phyloP scores from a whole-genome alignment of 2,797 vertebrate genomes.

The Anolis apletophallus region DNA sequence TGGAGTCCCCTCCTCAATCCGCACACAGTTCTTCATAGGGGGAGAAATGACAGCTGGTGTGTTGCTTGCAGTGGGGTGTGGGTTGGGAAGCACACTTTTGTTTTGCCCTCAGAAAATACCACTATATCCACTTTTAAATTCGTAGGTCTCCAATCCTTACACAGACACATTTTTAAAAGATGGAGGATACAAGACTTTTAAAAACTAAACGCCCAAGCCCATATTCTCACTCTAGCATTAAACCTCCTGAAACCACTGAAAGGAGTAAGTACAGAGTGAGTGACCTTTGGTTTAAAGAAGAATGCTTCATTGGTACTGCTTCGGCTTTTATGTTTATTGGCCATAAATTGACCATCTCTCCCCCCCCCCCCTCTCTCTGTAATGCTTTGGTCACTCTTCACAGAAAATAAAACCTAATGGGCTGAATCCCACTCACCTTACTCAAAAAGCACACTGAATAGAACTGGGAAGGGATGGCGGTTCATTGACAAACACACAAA shows the following conservation, averaged over 20 bases:
- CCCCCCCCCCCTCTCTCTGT: no score
- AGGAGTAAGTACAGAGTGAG: slow-evolving; percentile 68
- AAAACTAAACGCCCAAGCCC: slow-evolving; percentile 58
- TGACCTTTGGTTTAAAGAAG: slow-evolving; percentile 74
- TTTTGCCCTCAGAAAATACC: slow-evolving; percentile 58
- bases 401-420: slow-evolving; percentile 34
- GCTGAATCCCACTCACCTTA: slow-evolving; percentile 44
- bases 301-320: slow-evolving; percentile 68
- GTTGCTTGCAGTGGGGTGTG: not conserved
- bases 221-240: slow-evolving; percentile 74
- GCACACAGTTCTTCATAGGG: slow-evolving; percentile 12
- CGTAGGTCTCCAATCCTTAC: not conserved
- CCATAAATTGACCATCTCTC: slow-evolving; percentile 62
- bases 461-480: not conserved
- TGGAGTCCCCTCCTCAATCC: slow-evolving; percentile 16
- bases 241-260: slow-evolving; percentile 74
- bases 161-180: slow-evolving; percentile 9
- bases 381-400: slow-evolving; percentile 53
- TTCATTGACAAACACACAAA: slow-evolving; percentile 1
- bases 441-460: not conserved
- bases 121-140: slow-evolving; percentile 20
- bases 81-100: not conserved
- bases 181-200: not conserved
- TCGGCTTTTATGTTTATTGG: slow-evolving; percentile 67
- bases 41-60: slow-evolving; percentile 46